Conservation (phyloP, 2,888 invertebrate species). For the Sphecodes monilicornis region DNA sequence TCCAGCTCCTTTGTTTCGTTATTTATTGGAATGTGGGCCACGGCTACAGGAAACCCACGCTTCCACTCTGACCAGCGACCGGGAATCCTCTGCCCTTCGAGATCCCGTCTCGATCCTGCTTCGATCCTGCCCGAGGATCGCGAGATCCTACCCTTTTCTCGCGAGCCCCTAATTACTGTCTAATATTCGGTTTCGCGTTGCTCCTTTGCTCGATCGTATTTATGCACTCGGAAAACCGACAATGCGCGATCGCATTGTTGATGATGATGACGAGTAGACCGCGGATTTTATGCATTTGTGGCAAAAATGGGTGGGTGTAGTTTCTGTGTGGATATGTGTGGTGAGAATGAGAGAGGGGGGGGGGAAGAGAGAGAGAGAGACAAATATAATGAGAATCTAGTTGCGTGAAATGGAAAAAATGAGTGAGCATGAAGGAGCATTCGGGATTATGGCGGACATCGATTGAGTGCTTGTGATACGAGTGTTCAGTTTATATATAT, state of each 20-base stretch:
- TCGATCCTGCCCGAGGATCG: background rate
- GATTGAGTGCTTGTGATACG: too few species aligned
- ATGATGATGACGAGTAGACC: too few species aligned
- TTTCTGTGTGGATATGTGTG: too few species aligned
- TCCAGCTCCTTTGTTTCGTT: constrained; percentile 80
- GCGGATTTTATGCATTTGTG: too few species aligned
- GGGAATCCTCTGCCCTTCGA: constrained; percentile 27
- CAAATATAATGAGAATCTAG: too few species aligned
- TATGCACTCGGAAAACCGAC: background rate
- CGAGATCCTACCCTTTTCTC: constrained; percentile 3
- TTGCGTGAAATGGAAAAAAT: too few species aligned
- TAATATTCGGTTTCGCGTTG: background rate
- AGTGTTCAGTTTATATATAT: too few species aligned
- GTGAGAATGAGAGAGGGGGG: too few species aligned
- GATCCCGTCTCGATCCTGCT: background rate
- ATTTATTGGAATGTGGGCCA: constrained; percentile 79
- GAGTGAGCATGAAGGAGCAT: too few species aligned
- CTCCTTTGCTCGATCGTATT: background rate
- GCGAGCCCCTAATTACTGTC: background rate
- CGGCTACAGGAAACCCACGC: constrained; percentile 65
- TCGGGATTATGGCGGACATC: too few species aligned
- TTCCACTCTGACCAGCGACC: constrained; percentile 2
- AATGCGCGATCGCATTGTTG: background rate
- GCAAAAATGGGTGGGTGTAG: too few species aligned
- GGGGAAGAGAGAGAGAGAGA: too few species aligned